phyloP scores from a whole-genome alignment of 2,113 vertebrate genomes.

The Capreolus pygargus region DNA sequence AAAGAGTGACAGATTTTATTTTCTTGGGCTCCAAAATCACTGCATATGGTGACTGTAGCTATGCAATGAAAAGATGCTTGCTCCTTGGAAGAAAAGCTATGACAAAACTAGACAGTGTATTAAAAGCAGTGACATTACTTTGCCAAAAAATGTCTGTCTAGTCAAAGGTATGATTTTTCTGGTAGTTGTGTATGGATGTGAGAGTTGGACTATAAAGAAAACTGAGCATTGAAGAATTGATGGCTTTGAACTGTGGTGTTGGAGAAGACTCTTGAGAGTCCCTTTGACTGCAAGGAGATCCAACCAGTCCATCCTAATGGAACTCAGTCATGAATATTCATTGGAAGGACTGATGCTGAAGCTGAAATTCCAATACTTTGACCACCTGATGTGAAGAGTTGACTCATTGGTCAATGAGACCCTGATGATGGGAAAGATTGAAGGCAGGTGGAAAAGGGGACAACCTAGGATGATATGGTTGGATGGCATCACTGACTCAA shows the following conservation, averaged over 20 bases:
- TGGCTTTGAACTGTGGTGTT: neutral
- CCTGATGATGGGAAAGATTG: neutral
- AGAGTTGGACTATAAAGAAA: neutral
- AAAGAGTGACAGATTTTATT: neutral
- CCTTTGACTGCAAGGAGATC: neutral
- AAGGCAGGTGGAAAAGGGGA: neutral
- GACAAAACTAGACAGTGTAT: neutral
- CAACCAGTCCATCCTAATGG: neutral
- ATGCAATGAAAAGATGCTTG: neutral
- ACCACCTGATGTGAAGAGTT: neutral
- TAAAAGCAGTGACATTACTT: neutral
- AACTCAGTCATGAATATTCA: neutral
- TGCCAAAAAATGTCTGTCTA: neutral
- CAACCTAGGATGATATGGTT: neutral
- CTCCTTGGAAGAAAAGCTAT: neutral
- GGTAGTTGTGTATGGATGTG: neutral
- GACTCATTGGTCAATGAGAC: neutral
- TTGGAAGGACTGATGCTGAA: neutral
- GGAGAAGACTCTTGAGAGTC: neutral
- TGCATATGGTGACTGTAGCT: neutral
- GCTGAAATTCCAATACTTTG: neutral
- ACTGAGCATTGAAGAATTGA: neutral
- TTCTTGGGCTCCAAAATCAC: neutral
- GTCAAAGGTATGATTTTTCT: neutral
- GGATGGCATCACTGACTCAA: neutral